Conservation (phyloP, 2,797 vertebrate genomes). For the Paedocypris micromegethes region DNA sequence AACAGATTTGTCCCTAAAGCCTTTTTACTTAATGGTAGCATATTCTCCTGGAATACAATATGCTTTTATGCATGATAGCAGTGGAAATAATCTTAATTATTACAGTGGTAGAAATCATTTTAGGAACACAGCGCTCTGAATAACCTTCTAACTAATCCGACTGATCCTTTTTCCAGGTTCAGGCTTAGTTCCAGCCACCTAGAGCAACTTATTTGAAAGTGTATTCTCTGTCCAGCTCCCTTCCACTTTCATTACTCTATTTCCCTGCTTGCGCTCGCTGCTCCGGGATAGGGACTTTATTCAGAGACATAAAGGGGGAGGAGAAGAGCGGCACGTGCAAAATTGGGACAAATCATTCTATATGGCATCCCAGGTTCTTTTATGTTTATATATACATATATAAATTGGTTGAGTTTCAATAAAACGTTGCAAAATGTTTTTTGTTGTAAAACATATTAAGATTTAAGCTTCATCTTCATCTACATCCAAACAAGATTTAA, state of each 20-base stretch:
- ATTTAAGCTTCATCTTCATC: no score
- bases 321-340: neutral
- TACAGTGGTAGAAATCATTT: slow-evolving; percentile 49
- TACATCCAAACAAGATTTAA: no score
- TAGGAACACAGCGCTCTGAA: slow-evolving; percentile 43
- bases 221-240: slow-evolving; percentile 38
- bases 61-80: slow-evolving; percentile 65
- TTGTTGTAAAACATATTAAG: no score
- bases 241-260: slow-evolving; percentile 35
- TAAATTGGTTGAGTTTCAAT: no score
- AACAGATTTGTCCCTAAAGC: slow-evolving; percentile 85
- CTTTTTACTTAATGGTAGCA: slow-evolving; percentile 76
- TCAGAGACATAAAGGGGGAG: neutral
- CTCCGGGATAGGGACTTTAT: slow-evolving; percentile 6
- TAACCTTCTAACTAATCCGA: slow-evolving; percentile 48
- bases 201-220: slow-evolving; percentile 42
- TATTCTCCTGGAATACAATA: slow-evolving; percentile 74
- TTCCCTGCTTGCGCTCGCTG: slow-evolving; percentile 2
- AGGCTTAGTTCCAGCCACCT: slow-evolving; percentile 45
- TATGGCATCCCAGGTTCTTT: neutral
- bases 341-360: slow-evolving; percentile 5
- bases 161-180: slow-evolving; percentile 48
- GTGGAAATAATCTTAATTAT: slow-evolving; percentile 57
- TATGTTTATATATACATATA: neutral
- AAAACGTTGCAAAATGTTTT: no score